Percentiles rank a stretch among this genome's conserved stretches.
Conservation (phyloP, 1,140 invertebrate species). For the Calephelis nemesis region DNA sequence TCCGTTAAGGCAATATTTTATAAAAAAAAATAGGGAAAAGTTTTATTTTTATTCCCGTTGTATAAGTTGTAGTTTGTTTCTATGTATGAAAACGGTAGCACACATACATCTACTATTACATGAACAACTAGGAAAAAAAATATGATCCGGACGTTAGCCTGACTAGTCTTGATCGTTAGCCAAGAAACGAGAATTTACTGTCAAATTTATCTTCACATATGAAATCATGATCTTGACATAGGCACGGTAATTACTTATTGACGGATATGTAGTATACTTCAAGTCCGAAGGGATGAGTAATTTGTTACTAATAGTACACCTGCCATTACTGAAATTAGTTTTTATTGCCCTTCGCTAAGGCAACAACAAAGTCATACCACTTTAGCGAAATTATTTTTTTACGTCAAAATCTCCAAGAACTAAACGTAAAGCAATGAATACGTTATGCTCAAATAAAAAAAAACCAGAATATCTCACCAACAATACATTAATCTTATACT, state of each 20-base stretch:
- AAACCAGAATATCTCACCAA: too few species aligned
- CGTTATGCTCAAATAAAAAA: too few species aligned
- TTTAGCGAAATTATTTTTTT: not conserved
- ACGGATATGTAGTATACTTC: not conserved
- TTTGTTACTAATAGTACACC: slow-evolving; percentile 6
- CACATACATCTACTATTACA: not conserved
- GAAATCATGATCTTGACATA: slow-evolving; percentile 48
- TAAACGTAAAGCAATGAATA: too few species aligned
- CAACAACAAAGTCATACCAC: not conserved
- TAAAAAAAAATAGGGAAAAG: too few species aligned
- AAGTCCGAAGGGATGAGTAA: slow-evolving; percentile 14
- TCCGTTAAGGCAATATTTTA: too few species aligned
- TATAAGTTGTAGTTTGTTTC: too few species aligned
- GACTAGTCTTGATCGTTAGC: slow-evolving; percentile 50
- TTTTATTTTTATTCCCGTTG: too few species aligned
- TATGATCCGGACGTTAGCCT: slow-evolving; percentile 23
- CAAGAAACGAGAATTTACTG: slow-evolving; percentile 38
- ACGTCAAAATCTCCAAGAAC: too few species aligned
- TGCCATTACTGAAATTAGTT: too few species aligned
- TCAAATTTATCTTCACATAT: slow-evolving; percentile 28
- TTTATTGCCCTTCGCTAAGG: too few species aligned
- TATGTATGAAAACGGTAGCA: not conserved
- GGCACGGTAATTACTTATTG: slow-evolving; percentile 27
- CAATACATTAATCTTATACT: too few species aligned
- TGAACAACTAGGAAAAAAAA: not conserved